Percentiles rank a stretch among this genome's conserved stretches.
phyloP scores from a whole-genome alignment of 2,113 vertebrate genomes.

The Dendropsophus ebraccatus region DNA sequence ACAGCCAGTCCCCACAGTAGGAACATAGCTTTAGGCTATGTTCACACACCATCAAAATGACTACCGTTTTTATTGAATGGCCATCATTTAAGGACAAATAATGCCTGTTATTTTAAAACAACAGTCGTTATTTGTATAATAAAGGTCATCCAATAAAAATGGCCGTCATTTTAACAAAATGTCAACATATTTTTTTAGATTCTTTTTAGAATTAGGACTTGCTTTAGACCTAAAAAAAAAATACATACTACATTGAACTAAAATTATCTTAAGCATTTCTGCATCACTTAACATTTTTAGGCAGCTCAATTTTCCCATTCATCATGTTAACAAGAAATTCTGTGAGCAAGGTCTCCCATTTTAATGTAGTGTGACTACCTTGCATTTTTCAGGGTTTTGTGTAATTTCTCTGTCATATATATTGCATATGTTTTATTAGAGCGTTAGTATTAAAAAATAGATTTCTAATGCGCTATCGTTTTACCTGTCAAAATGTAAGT shows the following conservation, averaged over 20 bases:
- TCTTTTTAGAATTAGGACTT: background rate
- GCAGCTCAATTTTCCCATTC: conserved; percentile 39
- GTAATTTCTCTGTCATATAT: conserved; percentile 43
- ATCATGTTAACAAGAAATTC: conserved; percentile 42
- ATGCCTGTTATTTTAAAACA: too few species aligned
- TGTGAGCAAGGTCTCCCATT: conserved; percentile 31
- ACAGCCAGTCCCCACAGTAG: too few species aligned
- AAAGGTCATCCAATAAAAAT: too few species aligned
- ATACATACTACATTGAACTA: conserved; percentile 7
- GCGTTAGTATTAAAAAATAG: conserved; percentile 49
- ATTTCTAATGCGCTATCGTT: conserved; percentile 36
- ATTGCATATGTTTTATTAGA: conserved; percentile 49
- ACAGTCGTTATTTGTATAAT: too few species aligned
- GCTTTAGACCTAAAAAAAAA: background rate
- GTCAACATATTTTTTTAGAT: background rate
- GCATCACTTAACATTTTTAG: conserved; percentile 43
- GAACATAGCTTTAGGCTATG: too few species aligned
- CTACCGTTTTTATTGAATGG: too few species aligned
- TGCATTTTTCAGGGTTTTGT: conserved; percentile 40
- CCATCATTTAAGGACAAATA: too few species aligned
- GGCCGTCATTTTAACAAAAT: too few species aligned
- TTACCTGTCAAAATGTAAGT: conserved; percentile 53
- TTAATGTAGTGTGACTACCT: conserved; percentile 44
- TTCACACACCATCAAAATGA: too few species aligned
- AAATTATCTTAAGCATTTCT: conserved; percentile 36